Evolutionary conservation across 1,140 invertebrate species (phyloP), one percentile per base, ranked within the genome.

Genomic region (Theocolax elegans): DNA sequence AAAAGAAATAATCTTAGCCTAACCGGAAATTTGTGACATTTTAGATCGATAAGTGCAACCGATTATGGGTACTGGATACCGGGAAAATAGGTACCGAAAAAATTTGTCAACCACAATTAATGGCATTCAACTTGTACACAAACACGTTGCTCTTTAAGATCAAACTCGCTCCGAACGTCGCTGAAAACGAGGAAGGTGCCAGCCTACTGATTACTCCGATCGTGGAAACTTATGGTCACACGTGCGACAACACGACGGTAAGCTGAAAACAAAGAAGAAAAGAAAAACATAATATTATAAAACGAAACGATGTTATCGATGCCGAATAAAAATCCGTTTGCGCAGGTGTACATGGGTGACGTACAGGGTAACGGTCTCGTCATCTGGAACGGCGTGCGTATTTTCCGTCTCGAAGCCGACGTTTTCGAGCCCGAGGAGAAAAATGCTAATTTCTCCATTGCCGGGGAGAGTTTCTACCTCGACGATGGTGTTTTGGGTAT

Each of bases 331-430:
- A n/a, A n/a, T 51, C 38, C n/a, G 42, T 44, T 35, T 44, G 6
- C 19, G 6, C 25, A 72, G 56, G 90, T 89, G 0, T 92, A 91
- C 69, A 82, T 88, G 1, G 89, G 80, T 0, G 90, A 92, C 79
- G 71, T 90, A 19, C 88, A 86, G 0, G 87, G 86, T 60, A 83
- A 89, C 0, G 89, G 84, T 1, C 71, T 92, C 3, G 83, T 91
- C 0, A 89, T 91, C 0, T 91, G 87, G 87, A 85, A 85, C 44
- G 53, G 66, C 3, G n/a, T 6, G 6, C 8, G 31, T 1, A n/a
- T 15, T 0, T 56, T 21, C 17, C 49, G 67, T 21, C 15, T 70
- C 1, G 49, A 64, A n/a, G 67, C 27, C 2, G 38, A 35, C 2
- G 42, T 56, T 1, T 70, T 46, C 23, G 10, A 10, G n/a, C 49